These are phyloP conservation scores for Bubo bubo DNA, from an alignment of 2,113 vertebrate genomes.

Conservation along the genomic window DNA sequence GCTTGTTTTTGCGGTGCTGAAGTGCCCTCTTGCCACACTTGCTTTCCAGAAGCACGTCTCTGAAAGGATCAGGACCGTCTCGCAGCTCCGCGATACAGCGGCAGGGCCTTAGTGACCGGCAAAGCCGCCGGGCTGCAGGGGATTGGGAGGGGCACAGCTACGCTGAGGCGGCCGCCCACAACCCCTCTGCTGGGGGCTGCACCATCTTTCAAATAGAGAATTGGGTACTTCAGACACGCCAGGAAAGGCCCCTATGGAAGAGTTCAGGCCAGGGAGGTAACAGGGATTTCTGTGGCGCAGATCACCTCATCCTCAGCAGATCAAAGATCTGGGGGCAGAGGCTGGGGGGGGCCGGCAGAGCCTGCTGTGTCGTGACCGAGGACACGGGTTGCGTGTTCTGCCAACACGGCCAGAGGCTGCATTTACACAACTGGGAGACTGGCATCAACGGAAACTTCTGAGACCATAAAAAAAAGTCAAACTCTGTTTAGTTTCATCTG, in stretches of 20 bases:
- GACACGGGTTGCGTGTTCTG: background rate
- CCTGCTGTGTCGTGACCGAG: background rate
- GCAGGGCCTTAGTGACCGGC: background rate
- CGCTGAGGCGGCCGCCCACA: background rate
- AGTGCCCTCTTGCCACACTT: background rate
- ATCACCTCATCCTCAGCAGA: background rate
- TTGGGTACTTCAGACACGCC: background rate
- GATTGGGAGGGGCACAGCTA: background rate
- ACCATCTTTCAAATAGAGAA: background rate
- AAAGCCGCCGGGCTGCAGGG: background rate
- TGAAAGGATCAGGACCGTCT: background rate
- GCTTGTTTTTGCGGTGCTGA: background rate
- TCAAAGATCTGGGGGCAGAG: background rate
- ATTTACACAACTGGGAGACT: background rate
- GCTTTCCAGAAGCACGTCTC: background rate
- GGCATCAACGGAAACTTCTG: fast-evolving
- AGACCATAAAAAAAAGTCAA: background rate
- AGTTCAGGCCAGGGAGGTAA: background rate
- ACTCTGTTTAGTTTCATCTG: background rate
- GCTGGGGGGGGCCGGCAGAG: background rate
- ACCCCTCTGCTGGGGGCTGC: background rate
- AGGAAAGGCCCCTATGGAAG: background rate
- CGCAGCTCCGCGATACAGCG: background rate
- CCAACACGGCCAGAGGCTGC: background rate
- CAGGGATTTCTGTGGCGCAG: background rate